These are phyloP conservation scores for Hyposmocoma kahamanoa DNA, from an alignment of 1,140 invertebrate species.

Conservation along the genomic window DNA sequence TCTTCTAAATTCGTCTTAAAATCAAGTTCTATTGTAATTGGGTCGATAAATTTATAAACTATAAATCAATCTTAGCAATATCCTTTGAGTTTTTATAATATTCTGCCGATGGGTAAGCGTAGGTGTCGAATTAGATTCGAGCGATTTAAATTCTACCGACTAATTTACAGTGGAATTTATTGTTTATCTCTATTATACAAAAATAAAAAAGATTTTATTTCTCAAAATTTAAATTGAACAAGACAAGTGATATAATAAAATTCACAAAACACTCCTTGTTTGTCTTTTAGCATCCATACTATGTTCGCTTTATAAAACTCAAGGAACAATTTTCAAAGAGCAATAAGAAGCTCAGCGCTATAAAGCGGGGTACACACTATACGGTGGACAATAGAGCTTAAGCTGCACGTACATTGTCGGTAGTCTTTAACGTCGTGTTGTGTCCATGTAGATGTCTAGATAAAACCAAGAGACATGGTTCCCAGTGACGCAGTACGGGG, in stretches of 20 bases:
- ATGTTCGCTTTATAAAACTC: too few relatives aligned
- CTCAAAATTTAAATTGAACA: too few relatives aligned
- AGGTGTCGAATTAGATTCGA: conserved; percentile 9
- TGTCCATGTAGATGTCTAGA: conserved; percentile 34
- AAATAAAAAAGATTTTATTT: too few relatives aligned
- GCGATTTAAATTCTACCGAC: conserved; percentile 7
- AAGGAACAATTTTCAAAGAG: too few relatives aligned
- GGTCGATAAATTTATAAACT: conserved; percentile 9
- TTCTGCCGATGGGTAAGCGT: too few relatives aligned
- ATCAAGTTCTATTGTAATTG: too few relatives aligned
- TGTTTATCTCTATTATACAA: too few relatives aligned
- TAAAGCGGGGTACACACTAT: conserved; percentile 13
- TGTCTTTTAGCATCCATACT: too few relatives aligned
- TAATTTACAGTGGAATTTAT: not conserved
- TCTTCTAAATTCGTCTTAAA: too few relatives aligned
- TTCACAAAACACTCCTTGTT: too few relatives aligned
- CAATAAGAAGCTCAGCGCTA: not conserved
- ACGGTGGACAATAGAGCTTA: conserved; percentile 5
- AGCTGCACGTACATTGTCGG: conserved; percentile 21
- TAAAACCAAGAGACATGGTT: conserved; percentile 18
- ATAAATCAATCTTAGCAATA: conserved; percentile 17
- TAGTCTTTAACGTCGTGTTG: conserved; percentile 31
- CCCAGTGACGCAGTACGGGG: conserved; percentile 14
- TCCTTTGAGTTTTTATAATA: conserved; percentile 5
- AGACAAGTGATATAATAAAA: too few relatives aligned